A percentile compares a stretch with the other conserved stretches of the same genome.
These are phyloP conservation scores for Heliothis subflexa DNA, from an alignment of 1,140 invertebrate genomes.

Conservation along the genomic window DNA sequence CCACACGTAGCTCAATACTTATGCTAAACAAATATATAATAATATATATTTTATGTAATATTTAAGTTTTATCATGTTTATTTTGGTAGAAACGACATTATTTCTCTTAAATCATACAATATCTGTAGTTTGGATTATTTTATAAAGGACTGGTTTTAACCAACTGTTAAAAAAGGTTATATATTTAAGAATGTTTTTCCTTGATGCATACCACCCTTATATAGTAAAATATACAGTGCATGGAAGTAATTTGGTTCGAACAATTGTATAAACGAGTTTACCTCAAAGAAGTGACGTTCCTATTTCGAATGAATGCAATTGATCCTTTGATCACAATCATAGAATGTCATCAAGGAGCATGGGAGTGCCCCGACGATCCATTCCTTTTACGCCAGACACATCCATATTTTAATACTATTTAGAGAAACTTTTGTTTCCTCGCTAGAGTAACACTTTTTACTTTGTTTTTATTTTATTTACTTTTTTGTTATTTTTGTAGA, in stretches of 20 bases:
- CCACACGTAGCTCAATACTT: constrained; percentile 64
- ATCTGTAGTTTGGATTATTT: background rate
- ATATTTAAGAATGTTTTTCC: no score
- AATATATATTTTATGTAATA: constrained; percentile 13
- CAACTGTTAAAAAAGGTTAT: no score
- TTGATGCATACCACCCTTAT: no score
- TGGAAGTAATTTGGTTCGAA: no score
- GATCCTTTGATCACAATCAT: no score
- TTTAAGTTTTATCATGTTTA: constrained; percentile 12
- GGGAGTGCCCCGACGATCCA: no score
- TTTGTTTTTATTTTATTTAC: constrained; percentile 54
- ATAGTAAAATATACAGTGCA: no score
- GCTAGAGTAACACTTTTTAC: constrained; percentile 36
- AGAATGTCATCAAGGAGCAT: no score
- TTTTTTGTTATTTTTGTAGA: constrained; percentile 63
- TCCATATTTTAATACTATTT: background rate
- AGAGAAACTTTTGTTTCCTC: constrained; percentile 29
- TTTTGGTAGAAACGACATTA: background rate
- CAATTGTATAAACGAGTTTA: no score
- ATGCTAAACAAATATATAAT: constrained; percentile 73
- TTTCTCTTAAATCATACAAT: background rate
- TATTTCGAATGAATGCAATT: no score
- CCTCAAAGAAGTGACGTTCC: no score
- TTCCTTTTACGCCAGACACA: no score
- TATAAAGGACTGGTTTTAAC: background rate